Evolutionary conservation across 2,797 vertebrate genomes (phyloP), one percentile per base, ranked within the genome.

Genomic region (Lepilemur ruficaudatus): DNA sequence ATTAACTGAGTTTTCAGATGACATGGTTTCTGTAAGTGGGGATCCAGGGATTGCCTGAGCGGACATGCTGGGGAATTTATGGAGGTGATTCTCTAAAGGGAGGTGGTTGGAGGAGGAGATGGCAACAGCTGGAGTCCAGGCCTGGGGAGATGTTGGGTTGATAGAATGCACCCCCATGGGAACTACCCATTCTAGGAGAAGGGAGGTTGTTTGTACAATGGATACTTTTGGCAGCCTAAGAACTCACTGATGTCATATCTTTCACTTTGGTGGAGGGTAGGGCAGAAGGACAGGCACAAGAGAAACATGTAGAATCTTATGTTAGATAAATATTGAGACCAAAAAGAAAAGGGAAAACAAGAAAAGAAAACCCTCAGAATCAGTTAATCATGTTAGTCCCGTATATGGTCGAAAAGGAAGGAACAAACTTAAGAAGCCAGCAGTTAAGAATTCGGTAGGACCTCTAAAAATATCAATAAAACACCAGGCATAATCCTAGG

Each of bases 291-390:
- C 0, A 46, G 35, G 55, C 38, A 84, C 7, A 46, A 65, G 28
- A 85, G 20, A 80, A 95, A 95, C 69, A 43, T 83, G 61, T 75
- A 79, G 35, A 89, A 61, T 78, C 5, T 5, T 52, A 7, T 55
- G 6, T 69, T 65, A 65, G 17, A 69, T 15, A 59, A 69, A 46
- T 69, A 41, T 50, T 14, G 70, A 5, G 8, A 91, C 3, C 0
- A 32, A 84, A 93, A 80, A 67, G 25, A 20, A 65, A 65, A 46
- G 20, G 12, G 32, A 32, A 73, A 32, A 7, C 17, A 46, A 75
- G 38, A n/a, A 81, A 92, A 73, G 35, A 10, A 85, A 50, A 76
- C 15, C 32, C 4, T 23, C 9, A 17, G 67, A 83, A 28, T 83
- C 85, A 18, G 6, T 50, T 7, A 72, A 28, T 20, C 41, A 13